Evolutionary conservation across 2,888 invertebrate genomes (phyloP).

Genomic region (Caenorhabditis doughertyi): DNA sequence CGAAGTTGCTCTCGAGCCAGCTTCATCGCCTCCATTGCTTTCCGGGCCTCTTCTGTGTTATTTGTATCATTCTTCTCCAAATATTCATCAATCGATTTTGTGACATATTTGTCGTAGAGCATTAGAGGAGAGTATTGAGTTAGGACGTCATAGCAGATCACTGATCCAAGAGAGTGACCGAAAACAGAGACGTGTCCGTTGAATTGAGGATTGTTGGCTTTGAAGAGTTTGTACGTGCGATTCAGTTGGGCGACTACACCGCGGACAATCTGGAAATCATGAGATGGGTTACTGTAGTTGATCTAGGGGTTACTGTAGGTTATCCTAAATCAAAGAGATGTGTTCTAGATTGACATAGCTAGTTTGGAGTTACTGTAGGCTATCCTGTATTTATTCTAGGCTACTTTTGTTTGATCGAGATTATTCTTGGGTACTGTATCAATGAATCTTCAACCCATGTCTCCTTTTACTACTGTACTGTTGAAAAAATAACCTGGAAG

Average conservation of each 20-base stretch:
- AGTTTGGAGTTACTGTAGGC: no score
- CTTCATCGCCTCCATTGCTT: slow-evolving; percentile 58
- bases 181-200: slow-evolving; percentile 87
- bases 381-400: no score
- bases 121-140: slow-evolving; percentile 86
- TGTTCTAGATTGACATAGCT: no score
- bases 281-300: neutral
- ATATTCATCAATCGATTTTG: slow-evolving; percentile 78
- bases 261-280: slow-evolving; percentile 85
- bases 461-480: no score
- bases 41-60: slow-evolving; percentile 27
- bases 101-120: slow-evolving; percentile 84
- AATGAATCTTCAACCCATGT: no score
- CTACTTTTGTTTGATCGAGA: no score
- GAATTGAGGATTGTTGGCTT: slow-evolving; percentile 87
- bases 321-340: neutral
- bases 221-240: slow-evolving; percentile 87
- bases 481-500: no score
- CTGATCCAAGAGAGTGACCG: slow-evolving; percentile 88
- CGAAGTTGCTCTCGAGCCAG: slow-evolving; percentile 60
- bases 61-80: slow-evolving; percentile 50
- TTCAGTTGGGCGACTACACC: slow-evolving; percentile 87
- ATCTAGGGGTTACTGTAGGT: neutral
- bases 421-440: no score
- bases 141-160: slow-evolving; percentile 86